These are phyloP conservation scores for Megalops cyprinoides DNA, from an alignment of 2,797 vertebrate species.

Conservation along the genomic window DNA sequence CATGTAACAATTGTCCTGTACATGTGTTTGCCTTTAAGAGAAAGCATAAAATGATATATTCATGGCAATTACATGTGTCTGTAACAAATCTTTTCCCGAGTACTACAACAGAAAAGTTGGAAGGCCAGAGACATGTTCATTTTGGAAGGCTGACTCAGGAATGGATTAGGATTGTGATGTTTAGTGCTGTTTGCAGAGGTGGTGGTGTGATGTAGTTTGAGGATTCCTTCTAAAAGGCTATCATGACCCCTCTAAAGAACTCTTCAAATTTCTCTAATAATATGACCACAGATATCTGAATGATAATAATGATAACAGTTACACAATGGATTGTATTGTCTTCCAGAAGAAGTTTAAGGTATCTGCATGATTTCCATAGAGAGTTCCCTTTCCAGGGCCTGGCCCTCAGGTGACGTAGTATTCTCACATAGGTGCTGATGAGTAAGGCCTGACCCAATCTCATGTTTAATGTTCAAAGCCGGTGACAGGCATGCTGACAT, in stretches of 20 bases:
- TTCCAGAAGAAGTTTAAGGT: not conserved
- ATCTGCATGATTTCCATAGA: not conserved
- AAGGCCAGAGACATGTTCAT: not conserved
- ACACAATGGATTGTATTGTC: not conserved
- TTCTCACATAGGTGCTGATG: not conserved
- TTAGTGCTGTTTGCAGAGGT: not conserved
- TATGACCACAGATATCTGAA: not conserved
- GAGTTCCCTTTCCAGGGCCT: not conserved
- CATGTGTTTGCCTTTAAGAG: slow-evolving; percentile 5
- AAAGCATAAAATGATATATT: not conserved
- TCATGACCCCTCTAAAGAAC: not conserved
- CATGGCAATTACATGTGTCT: not conserved
- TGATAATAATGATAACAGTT: not conserved
- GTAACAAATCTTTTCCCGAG: not conserved
- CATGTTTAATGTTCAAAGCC: not conserved
- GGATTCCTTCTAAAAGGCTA: not conserved
- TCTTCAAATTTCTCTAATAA: not conserved
- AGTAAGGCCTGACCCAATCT: not conserved
- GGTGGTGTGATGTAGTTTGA: not conserved
- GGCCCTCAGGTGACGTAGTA: not conserved
- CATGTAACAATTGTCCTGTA: not conserved
- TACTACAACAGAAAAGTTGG: not conserved
- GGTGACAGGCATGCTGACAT: not conserved
- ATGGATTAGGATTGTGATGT: not conserved
- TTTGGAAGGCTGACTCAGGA: not conserved